phyloP scores from a whole-genome alignment of 30 jellyfish, hydroid and myxozoan genomes.

The Aurelia coerulea region DNA sequence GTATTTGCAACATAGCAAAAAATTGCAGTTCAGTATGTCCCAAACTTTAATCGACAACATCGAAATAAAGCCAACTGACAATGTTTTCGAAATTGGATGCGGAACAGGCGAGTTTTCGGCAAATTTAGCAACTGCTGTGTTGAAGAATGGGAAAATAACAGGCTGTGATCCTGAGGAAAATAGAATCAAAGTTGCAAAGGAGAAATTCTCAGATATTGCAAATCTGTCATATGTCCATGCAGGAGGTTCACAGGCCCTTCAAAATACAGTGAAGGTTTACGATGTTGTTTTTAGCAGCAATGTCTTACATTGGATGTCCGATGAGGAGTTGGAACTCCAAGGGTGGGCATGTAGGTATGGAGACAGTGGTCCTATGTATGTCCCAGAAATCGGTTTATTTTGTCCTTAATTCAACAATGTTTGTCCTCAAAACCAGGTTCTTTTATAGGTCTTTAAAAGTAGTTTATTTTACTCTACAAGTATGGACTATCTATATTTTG shows the following conservation, averaged over 20 bases:
- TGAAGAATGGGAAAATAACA: slow-evolving; percentile 5
- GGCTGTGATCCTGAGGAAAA: slow-evolving; percentile 2
- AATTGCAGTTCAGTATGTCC: not conserved
- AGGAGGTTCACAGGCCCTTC: not conserved
- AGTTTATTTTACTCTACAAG: too few relatives aligned
- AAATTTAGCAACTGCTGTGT: not conserved
- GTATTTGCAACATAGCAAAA: slow-evolving; percentile 5
- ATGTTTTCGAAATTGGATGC: not conserved
- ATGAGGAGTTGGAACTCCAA: not conserved
- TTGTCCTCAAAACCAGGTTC: too few relatives aligned
- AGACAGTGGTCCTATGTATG: too few relatives aligned
- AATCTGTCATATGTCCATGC: not conserved
- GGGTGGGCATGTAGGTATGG: too few relatives aligned
- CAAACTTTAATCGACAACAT: not conserved
- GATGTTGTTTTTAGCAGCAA: not conserved
- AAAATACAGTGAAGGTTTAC: not conserved
- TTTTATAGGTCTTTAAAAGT: too few relatives aligned
- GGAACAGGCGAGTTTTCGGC: slow-evolving; percentile 9
- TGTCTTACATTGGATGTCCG: not conserved
- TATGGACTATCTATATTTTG: too few relatives aligned
- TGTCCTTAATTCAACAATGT: too few relatives aligned
- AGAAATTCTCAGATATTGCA: not conserved
- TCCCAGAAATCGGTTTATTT: too few relatives aligned
- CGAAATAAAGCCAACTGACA: not conserved
- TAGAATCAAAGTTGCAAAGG: slow-evolving; percentile 5